Conservation (phyloP, 2,113 vertebrate species). For the Xenopus laevis region DNA sequence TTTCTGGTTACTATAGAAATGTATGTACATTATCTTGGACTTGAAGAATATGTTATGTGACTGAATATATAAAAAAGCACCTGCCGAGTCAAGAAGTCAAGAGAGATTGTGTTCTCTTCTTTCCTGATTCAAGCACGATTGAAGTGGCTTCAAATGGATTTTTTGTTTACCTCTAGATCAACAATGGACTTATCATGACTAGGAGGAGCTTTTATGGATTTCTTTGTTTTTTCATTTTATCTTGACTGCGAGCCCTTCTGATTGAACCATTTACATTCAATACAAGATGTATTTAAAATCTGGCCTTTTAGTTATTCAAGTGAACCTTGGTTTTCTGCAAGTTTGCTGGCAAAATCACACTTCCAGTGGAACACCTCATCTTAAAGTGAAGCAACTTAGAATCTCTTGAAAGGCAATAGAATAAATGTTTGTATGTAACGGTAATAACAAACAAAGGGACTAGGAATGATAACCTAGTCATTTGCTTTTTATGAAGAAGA, state of each 20-base stretch:
- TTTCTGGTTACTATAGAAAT: too few species aligned
- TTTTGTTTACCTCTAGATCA: slow-evolving; percentile 2
- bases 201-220: not conserved
- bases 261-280: not conserved
- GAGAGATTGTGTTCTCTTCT: not conserved
- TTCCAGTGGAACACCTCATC: not conserved
- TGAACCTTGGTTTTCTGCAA: not conserved
- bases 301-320: not conserved
- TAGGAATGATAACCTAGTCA: not conserved
- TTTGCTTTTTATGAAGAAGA: too few species aligned
- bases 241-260: not conserved
- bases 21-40: too few species aligned
- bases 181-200: not conserved
- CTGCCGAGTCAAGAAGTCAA: not conserved
- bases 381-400: not conserved
- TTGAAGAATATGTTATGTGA: too few species aligned
- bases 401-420: not conserved
- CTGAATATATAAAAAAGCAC: too few species aligned
- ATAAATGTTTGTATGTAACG: not conserved
- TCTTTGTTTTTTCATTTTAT: too few species aligned
- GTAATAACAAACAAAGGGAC: not conserved
- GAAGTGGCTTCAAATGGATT: not conserved
- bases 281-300: not conserved
- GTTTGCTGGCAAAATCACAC: not conserved
- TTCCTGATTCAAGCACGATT: not conserved